phyloP scores from a whole-genome alignment of 2,797 vertebrate species.

The Orientallactaga sibirica region DNA sequence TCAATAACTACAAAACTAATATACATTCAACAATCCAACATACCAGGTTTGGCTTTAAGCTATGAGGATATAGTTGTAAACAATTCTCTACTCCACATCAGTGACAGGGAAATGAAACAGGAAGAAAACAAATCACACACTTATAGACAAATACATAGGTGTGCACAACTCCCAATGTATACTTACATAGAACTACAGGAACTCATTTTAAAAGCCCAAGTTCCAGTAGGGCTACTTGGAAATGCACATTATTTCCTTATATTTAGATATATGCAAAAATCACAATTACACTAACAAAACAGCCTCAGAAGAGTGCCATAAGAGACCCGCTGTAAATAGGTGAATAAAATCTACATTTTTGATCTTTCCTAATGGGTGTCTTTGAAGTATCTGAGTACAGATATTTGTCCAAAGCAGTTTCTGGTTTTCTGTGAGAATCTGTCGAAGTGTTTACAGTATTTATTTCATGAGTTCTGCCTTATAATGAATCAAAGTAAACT shows the following conservation, averaged over 20 bases:
- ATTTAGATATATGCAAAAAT: not conserved
- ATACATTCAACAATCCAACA: not conserved
- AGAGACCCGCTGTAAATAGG: not conserved
- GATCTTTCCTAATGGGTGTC: not conserved
- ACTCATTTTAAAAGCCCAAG: not conserved
- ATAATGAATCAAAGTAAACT: not conserved
- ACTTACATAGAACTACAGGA: fast-evolving
- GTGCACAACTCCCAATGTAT: not conserved
- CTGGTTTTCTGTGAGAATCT: not conserved
- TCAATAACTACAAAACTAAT: not conserved
- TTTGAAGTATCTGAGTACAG: not conserved
- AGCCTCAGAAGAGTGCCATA: not conserved
- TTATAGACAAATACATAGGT: not conserved
- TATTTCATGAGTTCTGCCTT: not conserved
- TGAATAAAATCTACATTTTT: not conserved
- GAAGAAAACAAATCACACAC: not conserved
- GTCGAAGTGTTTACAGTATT: not conserved
- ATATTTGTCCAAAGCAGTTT: not conserved
- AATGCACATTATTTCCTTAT: not conserved
- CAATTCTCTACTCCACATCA: not conserved
- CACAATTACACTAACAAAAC: not conserved
- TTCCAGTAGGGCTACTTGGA: not conserved
- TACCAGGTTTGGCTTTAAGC: not conserved
- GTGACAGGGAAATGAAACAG: not conserved
- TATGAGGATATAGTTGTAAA: not conserved